phyloP scores from a whole-genome alignment of 2,888 invertebrate genomes.

The Pelosia muscerda region DNA sequence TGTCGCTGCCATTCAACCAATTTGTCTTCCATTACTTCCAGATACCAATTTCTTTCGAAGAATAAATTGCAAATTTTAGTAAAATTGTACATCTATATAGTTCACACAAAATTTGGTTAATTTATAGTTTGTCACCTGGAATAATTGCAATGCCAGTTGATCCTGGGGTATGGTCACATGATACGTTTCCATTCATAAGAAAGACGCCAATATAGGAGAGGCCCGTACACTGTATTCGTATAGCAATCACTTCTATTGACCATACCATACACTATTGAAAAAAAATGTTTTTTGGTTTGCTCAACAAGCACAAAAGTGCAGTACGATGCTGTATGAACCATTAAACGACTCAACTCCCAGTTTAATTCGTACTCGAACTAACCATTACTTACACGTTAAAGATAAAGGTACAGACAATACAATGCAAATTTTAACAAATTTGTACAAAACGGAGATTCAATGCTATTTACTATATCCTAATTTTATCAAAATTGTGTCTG shows the following conservation, averaged over 20 bases:
- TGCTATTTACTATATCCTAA: slow-evolving; percentile 53
- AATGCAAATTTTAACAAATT: slow-evolving; percentile 44
- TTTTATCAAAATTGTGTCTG: slow-evolving; percentile 69
- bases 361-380: slow-evolving; percentile 21
- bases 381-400: slow-evolving; percentile 29
- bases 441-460: slow-evolving; percentile 46
- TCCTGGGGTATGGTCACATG: no score
- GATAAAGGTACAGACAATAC: slow-evolving; percentile 41
- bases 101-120: neutral
- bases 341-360: neutral
- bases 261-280: neutral
- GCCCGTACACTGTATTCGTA: no score
- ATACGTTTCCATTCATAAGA: no score
- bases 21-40: neutral
- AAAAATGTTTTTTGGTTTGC: neutral
- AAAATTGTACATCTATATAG: neutral
- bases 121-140: no score
- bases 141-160: no score
- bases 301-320: neutral
- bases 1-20: neutral
- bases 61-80: neutral
- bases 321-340: neutral
- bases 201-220: no score
- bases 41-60: no score
- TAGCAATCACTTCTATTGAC: neutral